These are phyloP conservation scores for Taenioides sp. DNA, from an alignment of 2,797 vertebrate species.

Conservation along the genomic window DNA sequence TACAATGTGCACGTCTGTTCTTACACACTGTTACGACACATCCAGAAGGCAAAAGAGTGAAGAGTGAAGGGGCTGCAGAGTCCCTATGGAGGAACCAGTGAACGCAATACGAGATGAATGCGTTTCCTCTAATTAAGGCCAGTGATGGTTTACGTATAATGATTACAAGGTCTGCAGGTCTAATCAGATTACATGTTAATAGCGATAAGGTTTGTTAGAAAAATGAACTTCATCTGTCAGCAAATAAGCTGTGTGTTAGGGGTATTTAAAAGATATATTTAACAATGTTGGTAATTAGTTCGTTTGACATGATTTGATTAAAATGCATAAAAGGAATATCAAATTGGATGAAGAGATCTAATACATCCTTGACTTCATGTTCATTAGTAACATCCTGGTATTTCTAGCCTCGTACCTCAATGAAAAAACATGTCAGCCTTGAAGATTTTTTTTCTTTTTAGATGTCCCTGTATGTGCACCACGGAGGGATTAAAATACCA, in stretches of 20 bases:
- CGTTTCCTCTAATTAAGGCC: constrained; percentile 65
- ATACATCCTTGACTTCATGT: constrained; percentile 32
- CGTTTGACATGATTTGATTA: constrained; percentile 44
- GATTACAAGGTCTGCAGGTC: constrained; percentile 32
- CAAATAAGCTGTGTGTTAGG: constrained; percentile 21
- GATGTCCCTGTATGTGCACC: constrained; percentile 23
- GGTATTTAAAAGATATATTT: constrained; percentile 26
- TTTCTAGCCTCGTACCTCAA: constrained; percentile 39
- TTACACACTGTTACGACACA: constrained; percentile 73
- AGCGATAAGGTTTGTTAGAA: constrained; percentile 32
- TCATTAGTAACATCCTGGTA: constrained; percentile 67
- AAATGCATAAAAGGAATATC: constrained; percentile 63
- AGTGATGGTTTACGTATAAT: constrained; percentile 52
- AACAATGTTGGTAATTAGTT: constrained; percentile 15
- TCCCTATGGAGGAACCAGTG: constrained; percentile 59
- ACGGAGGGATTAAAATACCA: constrained; percentile 11
- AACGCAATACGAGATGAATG: constrained; percentile 63
- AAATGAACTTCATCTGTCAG: background rate
- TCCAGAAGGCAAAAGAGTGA: constrained; percentile 51
- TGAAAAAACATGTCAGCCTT: constrained; percentile 52
- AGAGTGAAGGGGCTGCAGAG: constrained; percentile 46
- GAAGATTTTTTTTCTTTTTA: constrained; percentile 26
- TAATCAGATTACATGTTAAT: constrained; percentile 36
- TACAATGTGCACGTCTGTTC: constrained; percentile 61
- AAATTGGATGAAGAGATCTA: constrained; percentile 61